These are phyloP conservation scores for Carlito syrichta DNA, from an alignment of 2,113 vertebrate species.

Conservation along the genomic window DNA sequence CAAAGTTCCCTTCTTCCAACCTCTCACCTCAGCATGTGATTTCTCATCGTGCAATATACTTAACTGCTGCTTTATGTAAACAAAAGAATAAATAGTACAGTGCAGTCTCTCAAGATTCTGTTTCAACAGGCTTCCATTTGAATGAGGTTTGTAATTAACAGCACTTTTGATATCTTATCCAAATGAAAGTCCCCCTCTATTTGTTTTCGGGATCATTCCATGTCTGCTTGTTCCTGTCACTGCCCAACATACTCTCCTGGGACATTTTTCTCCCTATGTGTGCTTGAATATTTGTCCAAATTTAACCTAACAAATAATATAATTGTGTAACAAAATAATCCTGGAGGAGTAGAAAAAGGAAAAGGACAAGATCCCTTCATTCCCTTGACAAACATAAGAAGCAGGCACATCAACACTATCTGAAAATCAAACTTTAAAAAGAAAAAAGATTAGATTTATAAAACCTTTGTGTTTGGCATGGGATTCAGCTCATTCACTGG, in stretches of 20 bases:
- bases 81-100: slow-evolving; percentile 49
- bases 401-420: slow-evolving; percentile 10
- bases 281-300: slow-evolving; percentile 47
- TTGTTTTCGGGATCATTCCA: neutral
- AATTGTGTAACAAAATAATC: slow-evolving; percentile 50
- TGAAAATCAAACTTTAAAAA: slow-evolving; percentile 46
- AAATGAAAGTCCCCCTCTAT: neutral
- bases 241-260: neutral
- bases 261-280: slow-evolving; percentile 23
- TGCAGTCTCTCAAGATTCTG: neutral
- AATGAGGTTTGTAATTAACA: slow-evolving; percentile 51
- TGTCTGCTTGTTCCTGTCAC: neutral
- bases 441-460: slow-evolving; percentile 35
- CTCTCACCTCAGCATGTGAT: neutral
- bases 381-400: slow-evolving; percentile 20
- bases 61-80: slow-evolving; percentile 55
- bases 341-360: slow-evolving; percentile 11
- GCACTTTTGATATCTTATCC: slow-evolving; percentile 17
- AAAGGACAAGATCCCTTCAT: slow-evolving; percentile 5
- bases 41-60: slow-evolving; percentile 29
- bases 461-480: slow-evolving; percentile 32
- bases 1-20: neutral
- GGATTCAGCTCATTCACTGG: slow-evolving; percentile 24
- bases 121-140: slow-evolving; percentile 34
- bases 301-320: slow-evolving; percentile 27